These are phyloP conservation scores for Lanistes nyassanus DNA, from an alignment of 1,140 invertebrate genomes.

Conservation along the genomic window DNA sequence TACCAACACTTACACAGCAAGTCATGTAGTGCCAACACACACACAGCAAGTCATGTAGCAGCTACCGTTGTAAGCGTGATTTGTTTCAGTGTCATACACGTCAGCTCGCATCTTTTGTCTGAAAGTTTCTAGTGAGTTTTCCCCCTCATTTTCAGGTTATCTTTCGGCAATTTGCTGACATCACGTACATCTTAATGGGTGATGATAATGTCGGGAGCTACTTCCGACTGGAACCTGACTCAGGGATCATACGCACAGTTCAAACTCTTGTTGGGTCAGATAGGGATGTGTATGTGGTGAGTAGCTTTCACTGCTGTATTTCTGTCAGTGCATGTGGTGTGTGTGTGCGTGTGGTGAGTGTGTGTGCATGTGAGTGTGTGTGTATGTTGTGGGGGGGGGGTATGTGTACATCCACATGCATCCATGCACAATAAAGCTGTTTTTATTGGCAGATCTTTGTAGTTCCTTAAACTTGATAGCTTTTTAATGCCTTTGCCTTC, in stretches of 20 bases:
- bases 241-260: constrained; percentile 35
- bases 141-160: constrained; percentile 11
- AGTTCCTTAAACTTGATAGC: no score
- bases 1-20: no score
- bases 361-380: background rate
- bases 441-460: no score
- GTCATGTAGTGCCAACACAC: no score
- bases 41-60: no score
- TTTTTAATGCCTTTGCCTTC: no score
- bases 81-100: no score
- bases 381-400: background rate
- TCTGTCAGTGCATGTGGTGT: no score
- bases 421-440: background rate
- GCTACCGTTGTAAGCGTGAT: no score
- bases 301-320: background rate
- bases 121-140: no score
- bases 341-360: background rate
- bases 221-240: constrained; percentile 39
- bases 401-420: no score
- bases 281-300: constrained; percentile 21
- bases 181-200: constrained; percentile 47
- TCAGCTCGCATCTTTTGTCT: no score
- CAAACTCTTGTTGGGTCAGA: background rate
- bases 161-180: constrained; percentile 34
- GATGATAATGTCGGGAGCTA: constrained; percentile 44